These are phyloP conservation scores for Orgyia antiqua DNA, from an alignment of 2,888 invertebrate species.

Conservation along the genomic window DNA sequence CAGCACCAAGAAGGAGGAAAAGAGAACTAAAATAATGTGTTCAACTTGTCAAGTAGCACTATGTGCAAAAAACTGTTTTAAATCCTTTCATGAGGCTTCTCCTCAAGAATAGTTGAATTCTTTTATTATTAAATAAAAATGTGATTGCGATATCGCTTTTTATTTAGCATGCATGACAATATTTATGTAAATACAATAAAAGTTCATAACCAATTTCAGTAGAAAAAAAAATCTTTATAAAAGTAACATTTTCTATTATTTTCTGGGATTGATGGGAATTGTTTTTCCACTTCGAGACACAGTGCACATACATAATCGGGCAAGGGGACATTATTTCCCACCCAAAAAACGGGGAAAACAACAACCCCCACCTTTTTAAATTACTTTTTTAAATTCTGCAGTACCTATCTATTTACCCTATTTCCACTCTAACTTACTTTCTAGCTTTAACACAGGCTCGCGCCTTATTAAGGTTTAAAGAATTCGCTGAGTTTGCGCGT, in stretches of 20 bases:
- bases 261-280: no score
- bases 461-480: background rate
- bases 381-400: background rate
- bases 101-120: no score
- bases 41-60: no score
- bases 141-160: no score
- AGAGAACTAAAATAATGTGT: no score
- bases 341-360: background rate
- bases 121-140: background rate
- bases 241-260: no score
- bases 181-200: no score
- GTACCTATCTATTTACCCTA: background rate
- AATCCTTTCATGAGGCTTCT: background rate
- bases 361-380: background rate
- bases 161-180: no score
- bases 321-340: conserved; percentile 10
- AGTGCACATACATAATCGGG: conserved; percentile 8
- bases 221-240: no score
- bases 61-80: conserved; percentile 9
- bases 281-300: conserved; percentile 9
- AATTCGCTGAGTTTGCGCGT: no score
- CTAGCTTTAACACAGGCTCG: background rate
- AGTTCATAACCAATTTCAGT: no score
- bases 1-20: no score
- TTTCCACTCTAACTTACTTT: background rate